Percentiles rank a stretch among this genome's conserved stretches.
Conservation (phyloP, 1,140 invertebrate genomes). For the Papilio glaucus region DNA sequence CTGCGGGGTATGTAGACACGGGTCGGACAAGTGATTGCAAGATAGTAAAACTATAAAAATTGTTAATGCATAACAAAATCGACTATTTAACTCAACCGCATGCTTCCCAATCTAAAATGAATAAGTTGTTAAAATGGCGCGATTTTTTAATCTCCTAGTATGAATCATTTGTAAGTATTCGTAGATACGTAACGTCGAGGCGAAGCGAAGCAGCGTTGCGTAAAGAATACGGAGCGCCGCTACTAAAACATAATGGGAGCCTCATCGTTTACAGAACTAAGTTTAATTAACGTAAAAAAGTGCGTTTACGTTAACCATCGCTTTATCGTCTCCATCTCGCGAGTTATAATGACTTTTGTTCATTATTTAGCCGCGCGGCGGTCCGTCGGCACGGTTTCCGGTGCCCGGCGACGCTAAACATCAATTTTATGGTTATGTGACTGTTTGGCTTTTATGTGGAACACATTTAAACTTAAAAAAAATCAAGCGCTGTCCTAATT, state of each 20-base stretch:
- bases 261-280: conserved; percentile 79
- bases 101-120: conserved; percentile 24
- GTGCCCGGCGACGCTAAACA: conserved; percentile 56
- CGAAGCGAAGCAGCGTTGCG: conserved; percentile 55
- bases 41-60: too few species aligned
- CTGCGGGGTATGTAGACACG: too few species aligned
- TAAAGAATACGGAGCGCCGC: conserved; percentile 54
- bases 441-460: conserved; percentile 57
- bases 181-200: conserved; percentile 28
- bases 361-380: conserved; percentile 76
- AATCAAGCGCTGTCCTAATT: conserved; percentile 59
- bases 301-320: conserved; percentile 74
- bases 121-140: conserved; percentile 38
- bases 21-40: too few species aligned
- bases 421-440: conserved; percentile 75
- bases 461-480: conserved; percentile 45
- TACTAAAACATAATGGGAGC: conserved; percentile 72
- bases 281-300: conserved; percentile 83
- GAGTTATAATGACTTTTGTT: conserved; percentile 79
- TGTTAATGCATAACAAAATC: too few species aligned
- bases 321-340: conserved; percentile 73
- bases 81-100: neutral
- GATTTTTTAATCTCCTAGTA: conserved; percentile 28
- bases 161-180: conserved; percentile 34
- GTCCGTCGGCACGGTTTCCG: conserved; percentile 69